A percentile compares a stretch with the other conserved stretches of the same genome.
Conservation (phyloP, 1,140 invertebrate genomes). For the Bombus vancouverensis region DNA sequence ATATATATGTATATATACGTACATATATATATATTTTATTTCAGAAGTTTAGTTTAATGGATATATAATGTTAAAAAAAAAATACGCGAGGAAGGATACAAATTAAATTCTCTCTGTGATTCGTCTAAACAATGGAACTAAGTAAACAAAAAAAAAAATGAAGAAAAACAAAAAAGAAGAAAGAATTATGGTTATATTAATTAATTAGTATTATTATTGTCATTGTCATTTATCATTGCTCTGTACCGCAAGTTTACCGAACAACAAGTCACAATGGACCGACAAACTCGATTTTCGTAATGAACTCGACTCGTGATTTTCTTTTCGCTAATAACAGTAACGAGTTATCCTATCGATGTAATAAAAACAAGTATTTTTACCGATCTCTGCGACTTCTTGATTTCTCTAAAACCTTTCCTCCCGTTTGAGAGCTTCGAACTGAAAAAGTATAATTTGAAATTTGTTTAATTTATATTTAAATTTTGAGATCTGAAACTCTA, state of each 20-base stretch:
- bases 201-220: constrained; percentile 62
- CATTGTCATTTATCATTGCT: constrained; percentile 54
- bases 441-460: background rate
- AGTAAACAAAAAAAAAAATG: constrained; percentile 19
- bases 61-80: constrained; percentile 57
- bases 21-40: constrained; percentile 75
- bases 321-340: constrained; percentile 71
- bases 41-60: constrained; percentile 70
- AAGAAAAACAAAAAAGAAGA: constrained; percentile 27
- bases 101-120: constrained; percentile 76
- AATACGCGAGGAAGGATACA: constrained; percentile 61
- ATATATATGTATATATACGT: constrained; percentile 59
- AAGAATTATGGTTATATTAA: constrained; percentile 59
- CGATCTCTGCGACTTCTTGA: constrained; percentile 33
- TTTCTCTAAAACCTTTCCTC: background rate
- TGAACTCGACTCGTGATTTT: constrained; percentile 67
- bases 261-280: constrained; percentile 55
- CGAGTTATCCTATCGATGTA: constrained; percentile 71
- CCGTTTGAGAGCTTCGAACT: no score
- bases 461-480: background rate
- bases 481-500: background rate
- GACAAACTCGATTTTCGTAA: constrained; percentile 66
- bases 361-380: constrained; percentile 74
- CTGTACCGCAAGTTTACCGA: constrained; percentile 32
- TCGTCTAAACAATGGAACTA: constrained; percentile 68